Base-by-base conservation (phyloP, 2,888 invertebrate genomes). In the Lymantria dispar region DNA sequence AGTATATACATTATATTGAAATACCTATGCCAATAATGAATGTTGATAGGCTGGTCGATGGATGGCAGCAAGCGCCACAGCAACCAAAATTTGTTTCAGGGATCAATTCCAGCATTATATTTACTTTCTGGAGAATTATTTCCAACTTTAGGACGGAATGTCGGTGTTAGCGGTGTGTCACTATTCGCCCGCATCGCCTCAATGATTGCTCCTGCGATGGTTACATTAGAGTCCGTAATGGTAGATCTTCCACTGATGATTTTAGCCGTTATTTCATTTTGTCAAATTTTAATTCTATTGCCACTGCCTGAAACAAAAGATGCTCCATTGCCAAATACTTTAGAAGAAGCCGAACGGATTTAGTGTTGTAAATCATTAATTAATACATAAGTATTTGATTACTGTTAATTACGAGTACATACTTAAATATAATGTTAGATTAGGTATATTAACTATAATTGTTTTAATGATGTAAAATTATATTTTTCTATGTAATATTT, bases 141-240 rank as follows among this genome's bases (percentile, higher is more conserved):
- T 72, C 97, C 97, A 9, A 97, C 96, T 0, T 91, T 95, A 12
- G 92, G 95, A 3, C 90, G 97, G 13, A 96, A 96, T 72, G 94
- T 94, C 12, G 96, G 95, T 0, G 92, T 96, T 44, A 96, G 96
- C 9, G 92, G 93, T 0, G 94, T 95, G 44, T 94, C 95, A 0
- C 95, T 94, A 84, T 95, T 94, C 66, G 95, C 95, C 1, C 92
- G 96, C 56, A 83, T 96, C 43, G 96, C 96, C n/a, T 95, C 96
- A 0, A 95, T 96, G 92, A 66, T 94, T 5, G 89, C 90, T 0
- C 90, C 91, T 1, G 65, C 73, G 0, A 64, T 91, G 1, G 77
- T 85, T n/a, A 71, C 71, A 49, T 64, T 90, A 47, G 80, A 89
- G 33, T 58, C 58, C 8, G 1, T 83, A 0, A 13, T 72, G 15